Evolutionary conservation across 2,113 vertebrate genomes (phyloP).

Genomic region (Cisticola juncidis): DNA sequence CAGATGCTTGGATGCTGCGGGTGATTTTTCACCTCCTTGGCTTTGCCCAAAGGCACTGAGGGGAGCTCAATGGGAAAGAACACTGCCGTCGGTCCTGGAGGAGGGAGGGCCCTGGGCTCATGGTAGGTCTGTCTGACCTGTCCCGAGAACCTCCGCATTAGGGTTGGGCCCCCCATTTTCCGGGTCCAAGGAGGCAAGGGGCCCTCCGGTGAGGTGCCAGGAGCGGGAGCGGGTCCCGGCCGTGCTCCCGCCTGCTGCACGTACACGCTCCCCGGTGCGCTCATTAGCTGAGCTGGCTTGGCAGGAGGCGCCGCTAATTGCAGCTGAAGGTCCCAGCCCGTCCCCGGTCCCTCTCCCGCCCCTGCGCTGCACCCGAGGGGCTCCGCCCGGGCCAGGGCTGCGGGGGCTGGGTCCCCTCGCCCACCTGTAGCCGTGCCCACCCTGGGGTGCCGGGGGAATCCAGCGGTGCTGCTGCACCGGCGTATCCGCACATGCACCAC

Average conservation of each 20-base stretch:
- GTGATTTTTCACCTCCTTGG: conserved; percentile 34
- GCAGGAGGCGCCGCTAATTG: neutral
- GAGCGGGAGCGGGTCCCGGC: accelerated
- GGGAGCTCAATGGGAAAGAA: neutral
- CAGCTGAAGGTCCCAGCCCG: neutral
- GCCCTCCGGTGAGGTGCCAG: neutral
- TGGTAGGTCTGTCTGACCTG: accelerated
- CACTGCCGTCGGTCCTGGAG: neutral
- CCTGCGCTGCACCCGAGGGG: neutral
- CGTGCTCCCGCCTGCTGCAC: accelerated
- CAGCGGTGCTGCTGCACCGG: neutral
- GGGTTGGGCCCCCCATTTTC: neutral
- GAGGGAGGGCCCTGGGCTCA: neutral
- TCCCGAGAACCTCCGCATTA: neutral
- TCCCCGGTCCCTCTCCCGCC: neutral
- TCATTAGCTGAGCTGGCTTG: neutral
- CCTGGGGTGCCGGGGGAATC: neutral
- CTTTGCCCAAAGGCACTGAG: neutral
- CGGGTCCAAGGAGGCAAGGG: neutral
- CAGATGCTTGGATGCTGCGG: neutral
- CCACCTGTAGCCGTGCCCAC: neutral
- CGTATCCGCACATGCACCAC: neutral
- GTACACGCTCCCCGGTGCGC: neutral
- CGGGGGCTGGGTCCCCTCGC: accelerated
- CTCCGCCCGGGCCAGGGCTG: neutral